Conservation (phyloP, 2,113 vertebrate genomes). For the Cochlearius cochlearius region DNA sequence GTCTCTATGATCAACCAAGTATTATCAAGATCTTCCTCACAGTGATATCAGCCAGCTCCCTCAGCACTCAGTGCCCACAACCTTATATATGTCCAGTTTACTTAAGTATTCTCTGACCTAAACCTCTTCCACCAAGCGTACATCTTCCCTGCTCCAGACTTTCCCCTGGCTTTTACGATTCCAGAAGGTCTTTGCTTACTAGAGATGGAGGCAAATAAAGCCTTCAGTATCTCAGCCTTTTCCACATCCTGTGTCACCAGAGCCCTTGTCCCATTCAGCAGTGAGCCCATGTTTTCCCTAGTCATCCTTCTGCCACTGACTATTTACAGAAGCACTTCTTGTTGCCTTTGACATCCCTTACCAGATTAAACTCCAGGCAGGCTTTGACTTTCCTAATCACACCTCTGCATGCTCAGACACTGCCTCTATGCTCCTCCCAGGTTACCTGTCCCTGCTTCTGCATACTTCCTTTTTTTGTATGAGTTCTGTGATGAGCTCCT, state of each 20-base stretch:
- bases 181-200: background rate
- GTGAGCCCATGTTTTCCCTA: background rate
- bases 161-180: background rate
- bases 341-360: background rate
- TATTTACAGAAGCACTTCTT: background rate
- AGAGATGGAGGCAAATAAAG: accelerated
- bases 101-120: background rate
- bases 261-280: background rate
- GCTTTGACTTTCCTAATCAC: background rate
- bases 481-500: background rate
- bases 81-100: background rate
- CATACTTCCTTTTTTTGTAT: background rate
- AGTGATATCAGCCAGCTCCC: background rate
- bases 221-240: background rate
- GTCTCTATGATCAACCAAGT: background rate
- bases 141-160: background rate
- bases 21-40: background rate
- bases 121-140: background rate
- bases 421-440: background rate
- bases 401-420: background rate
- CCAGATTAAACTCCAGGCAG: background rate
- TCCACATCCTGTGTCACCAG: background rate
- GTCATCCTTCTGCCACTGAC: background rate
- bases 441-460: background rate
- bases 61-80: background rate